Evolutionary conservation across 2,888 invertebrate genomes (phyloP).

Genomic region (Mamestra brassicae): DNA sequence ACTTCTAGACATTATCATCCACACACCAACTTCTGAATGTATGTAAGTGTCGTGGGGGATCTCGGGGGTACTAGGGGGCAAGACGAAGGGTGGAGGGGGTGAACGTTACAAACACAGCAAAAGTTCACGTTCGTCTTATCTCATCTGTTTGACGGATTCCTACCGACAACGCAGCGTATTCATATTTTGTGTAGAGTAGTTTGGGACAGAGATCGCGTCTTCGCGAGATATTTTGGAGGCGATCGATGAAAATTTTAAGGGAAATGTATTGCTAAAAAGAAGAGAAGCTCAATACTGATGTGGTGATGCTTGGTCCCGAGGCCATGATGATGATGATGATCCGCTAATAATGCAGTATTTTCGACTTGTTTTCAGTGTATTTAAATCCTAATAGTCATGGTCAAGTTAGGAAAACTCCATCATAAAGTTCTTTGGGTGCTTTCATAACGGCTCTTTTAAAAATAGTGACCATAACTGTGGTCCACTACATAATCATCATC

Average conservation of each 20-base stretch:
- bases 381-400: background rate
- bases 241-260: background rate
- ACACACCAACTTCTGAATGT: conserved; percentile 66
- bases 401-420: background rate
- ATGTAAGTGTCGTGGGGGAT: conserved; percentile 68
- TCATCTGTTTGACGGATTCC: conserved; percentile 90
- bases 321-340: background rate
- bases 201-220: conserved; percentile 66
- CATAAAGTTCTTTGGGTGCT: no score
- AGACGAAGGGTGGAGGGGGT: conserved; percentile 60
- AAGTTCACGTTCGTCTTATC: conserved; percentile 88
- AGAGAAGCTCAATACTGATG: background rate
- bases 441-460: background rate
- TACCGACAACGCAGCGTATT: conserved; percentile 87
- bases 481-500: no score
- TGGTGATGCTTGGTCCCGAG: background rate
- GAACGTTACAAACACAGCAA: conserved; percentile 80
- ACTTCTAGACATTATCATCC: conserved; percentile 64
- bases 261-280: background rate
- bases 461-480: background rate
- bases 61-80: conserved; percentile 43
- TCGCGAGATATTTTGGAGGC: background rate
- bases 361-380: background rate
- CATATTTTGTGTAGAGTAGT: conserved; percentile 85
- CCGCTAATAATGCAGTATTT: background rate